phyloP scores from a whole-genome alignment of 2,113 vertebrate genomes.

The Lagenorhynchus albirostris region DNA sequence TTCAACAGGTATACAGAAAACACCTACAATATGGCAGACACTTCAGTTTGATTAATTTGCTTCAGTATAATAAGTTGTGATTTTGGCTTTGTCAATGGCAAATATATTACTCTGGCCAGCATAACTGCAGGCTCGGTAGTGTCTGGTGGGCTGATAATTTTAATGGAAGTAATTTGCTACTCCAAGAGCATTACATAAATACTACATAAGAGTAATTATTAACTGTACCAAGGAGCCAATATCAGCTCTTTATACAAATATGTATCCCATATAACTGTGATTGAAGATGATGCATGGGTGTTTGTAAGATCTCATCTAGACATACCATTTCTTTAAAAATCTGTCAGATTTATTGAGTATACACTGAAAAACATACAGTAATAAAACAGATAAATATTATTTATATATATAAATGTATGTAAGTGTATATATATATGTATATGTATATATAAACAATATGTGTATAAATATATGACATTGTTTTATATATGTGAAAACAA shows the following conservation, averaged over 20 bases:
- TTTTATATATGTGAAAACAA: background rate
- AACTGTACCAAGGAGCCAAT: background rate
- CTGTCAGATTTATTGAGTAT: background rate
- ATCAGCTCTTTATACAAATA: background rate
- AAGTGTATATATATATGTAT: background rate
- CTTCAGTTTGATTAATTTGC: conserved; percentile 18
- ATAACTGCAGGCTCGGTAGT: background rate
- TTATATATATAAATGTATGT: background rate
- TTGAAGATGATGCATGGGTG: background rate
- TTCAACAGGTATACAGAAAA: background rate
- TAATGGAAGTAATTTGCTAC: conserved; percentile 1
- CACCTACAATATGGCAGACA: background rate
- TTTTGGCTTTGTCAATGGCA: background rate
- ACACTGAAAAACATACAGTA: background rate
- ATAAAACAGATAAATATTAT: conserved; percentile 1
- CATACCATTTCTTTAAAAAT: conserved; percentile 15
- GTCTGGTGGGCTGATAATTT: background rate
- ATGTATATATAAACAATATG: background rate
- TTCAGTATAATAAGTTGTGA: background rate
- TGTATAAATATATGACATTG: background rate
- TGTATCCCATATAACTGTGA: background rate
- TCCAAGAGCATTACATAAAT: conserved; percentile 12
- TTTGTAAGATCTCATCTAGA: background rate
- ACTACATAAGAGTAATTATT: conserved; percentile 12
- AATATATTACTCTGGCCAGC: background rate